These are phyloP conservation scores for Pterocles orientalis DNA, from an alignment of 2,113 vertebrate species.

Conservation along the genomic window DNA sequence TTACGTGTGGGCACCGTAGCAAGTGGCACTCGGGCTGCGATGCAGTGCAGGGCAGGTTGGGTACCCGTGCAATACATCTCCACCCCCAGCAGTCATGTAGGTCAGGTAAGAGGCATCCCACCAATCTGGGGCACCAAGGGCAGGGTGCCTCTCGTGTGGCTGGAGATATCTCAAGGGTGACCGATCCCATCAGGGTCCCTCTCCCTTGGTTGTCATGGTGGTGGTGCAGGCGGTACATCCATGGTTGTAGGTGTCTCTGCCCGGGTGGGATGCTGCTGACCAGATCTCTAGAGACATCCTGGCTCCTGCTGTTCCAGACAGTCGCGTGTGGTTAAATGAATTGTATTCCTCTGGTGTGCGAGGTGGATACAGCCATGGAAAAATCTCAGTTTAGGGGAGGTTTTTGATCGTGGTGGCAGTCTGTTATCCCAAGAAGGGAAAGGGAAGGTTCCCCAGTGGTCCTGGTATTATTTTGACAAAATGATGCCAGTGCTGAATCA, in stretches of 20 bases:
- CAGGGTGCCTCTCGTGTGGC: neutral
- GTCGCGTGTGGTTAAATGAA: neutral
- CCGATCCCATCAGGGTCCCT: neutral
- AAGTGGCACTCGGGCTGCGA: neutral
- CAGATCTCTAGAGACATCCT: neutral
- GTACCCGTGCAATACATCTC: neutral
- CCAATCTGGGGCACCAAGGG: neutral
- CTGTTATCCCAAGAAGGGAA: neutral
- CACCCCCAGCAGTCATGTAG: neutral
- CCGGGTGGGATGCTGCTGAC: neutral
- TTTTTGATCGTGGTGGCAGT: too few relatives aligned
- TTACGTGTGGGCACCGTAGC: neutral
- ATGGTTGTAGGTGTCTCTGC: neutral
- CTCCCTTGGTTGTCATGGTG: neutral
- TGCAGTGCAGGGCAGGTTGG: neutral
- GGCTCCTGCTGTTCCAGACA: neutral
- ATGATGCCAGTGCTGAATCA: fast-evolving
- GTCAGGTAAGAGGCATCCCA: neutral
- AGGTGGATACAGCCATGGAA: too few relatives aligned
- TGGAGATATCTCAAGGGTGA: neutral
- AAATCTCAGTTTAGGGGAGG: fast-evolving
- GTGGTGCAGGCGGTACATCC: neutral
- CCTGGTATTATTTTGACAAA: neutral
- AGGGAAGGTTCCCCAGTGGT: neutral
- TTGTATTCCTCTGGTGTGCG: fast-evolving